phyloP scores from a whole-genome alignment of 2,113 vertebrate genomes.

The Fregetta grallaria region DNA sequence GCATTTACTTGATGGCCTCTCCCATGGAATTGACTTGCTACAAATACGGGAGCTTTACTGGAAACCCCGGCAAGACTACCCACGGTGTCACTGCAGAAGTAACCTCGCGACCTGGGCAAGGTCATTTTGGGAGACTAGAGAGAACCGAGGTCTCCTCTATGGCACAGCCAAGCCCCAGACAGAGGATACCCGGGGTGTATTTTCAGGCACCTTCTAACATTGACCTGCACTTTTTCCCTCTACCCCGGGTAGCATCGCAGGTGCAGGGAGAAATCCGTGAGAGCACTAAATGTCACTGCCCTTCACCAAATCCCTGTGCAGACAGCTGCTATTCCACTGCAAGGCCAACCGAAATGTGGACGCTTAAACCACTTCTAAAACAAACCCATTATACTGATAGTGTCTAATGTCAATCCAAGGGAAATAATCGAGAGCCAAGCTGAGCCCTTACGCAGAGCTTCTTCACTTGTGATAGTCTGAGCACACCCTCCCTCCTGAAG shows the following conservation, averaged over 20 bases:
- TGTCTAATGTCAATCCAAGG: background rate
- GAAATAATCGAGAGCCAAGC: rapidly evolving
- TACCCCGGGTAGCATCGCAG: background rate
- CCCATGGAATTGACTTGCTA: background rate
- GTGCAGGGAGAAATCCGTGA: background rate
- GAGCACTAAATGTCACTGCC: background rate
- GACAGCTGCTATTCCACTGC: background rate
- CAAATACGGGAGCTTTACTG: rapidly evolving
- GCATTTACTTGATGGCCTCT: background rate
- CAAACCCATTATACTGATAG: background rate
- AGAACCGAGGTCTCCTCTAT: rapidly evolving
- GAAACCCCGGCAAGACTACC: background rate
- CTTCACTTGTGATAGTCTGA: background rate
- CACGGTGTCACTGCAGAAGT: background rate
- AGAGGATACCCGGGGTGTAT: rapidly evolving
- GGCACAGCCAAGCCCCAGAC: background rate
- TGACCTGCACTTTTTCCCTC: background rate
- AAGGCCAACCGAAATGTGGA: background rate
- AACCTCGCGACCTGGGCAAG: background rate
- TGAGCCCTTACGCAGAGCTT: background rate
- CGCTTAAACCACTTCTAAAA: background rate
- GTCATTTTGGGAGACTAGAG: background rate
- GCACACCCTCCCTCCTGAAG: background rate
- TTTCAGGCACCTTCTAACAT: background rate
- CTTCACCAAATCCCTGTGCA: background rate